Conservation (phyloP, 1,140 invertebrate genomes). For the Lucilia sericata region DNA sequence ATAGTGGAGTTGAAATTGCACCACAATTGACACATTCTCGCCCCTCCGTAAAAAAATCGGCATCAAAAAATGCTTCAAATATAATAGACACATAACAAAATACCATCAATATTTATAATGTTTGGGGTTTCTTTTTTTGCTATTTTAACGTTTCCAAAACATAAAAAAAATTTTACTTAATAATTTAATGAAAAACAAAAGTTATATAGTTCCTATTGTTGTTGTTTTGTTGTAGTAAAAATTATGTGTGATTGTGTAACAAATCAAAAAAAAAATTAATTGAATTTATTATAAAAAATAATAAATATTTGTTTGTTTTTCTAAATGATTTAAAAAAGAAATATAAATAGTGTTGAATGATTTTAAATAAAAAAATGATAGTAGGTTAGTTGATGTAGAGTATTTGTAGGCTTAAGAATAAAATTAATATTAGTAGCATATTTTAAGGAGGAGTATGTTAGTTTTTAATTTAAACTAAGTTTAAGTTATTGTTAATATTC, state of each 20-base stretch:
- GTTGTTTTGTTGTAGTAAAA: constrained; percentile 46
- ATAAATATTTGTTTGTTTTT: background rate
- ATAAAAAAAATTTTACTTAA: constrained; percentile 43
- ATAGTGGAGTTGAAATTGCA: constrained; percentile 93
- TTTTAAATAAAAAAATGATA: too few species aligned
- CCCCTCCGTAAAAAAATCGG: constrained; percentile 85
- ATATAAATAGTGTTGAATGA: too few species aligned
- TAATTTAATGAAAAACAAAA: constrained; percentile 5
- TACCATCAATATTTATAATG: background rate
- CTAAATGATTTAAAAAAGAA: too few species aligned
- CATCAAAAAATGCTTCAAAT: constrained; percentile 67
- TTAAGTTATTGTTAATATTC: too few species aligned
- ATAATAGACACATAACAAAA: constrained; percentile 21
- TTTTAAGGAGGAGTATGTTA: too few species aligned
- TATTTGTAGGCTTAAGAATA: too few species aligned
- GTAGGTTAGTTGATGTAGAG: too few species aligned
- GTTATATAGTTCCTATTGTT: constrained; percentile 50
- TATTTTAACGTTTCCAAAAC: background rate
- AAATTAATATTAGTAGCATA: too few species aligned
- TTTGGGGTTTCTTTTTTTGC: constrained; percentile 15
- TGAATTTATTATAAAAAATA: constrained; percentile 65
- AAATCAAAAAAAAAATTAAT: constrained; percentile 61
- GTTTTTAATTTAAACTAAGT: too few species aligned
- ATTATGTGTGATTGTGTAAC: constrained; percentile 42
- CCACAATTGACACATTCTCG: constrained; percentile 98